These are phyloP conservation scores for Ceyx melanurus DNA, from an alignment of 2,113 vertebrate genomes.

Conservation along the genomic window DNA sequence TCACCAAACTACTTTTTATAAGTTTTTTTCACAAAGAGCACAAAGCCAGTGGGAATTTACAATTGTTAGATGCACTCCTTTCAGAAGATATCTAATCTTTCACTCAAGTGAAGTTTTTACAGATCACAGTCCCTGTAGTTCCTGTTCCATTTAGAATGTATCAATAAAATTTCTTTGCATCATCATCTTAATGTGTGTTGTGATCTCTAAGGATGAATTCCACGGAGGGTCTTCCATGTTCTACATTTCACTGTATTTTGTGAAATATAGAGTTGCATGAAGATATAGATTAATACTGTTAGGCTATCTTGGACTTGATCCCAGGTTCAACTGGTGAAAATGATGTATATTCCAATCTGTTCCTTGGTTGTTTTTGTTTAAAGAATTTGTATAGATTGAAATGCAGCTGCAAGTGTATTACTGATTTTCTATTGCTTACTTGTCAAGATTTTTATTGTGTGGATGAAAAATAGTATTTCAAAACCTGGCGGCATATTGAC, in stretches of 20 bases:
- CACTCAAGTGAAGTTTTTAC: background rate
- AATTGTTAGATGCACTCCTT: background rate
- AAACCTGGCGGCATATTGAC: constrained; percentile 83
- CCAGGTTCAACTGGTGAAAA: constrained; percentile 43
- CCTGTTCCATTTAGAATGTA: constrained; percentile 20
- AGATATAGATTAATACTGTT: constrained; percentile 42
- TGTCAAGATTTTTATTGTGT: constrained; percentile 78
- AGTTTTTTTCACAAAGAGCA: background rate
- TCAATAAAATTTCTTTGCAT: constrained; percentile 21
- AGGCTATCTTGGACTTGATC: constrained; percentile 43
- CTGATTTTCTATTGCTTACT: constrained; percentile 75
- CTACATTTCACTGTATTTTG: background rate
- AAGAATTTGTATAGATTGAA: constrained; percentile 74
- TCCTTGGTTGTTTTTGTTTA: constrained; percentile 73
- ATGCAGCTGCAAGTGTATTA: constrained; percentile 73
- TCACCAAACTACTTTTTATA: background rate
- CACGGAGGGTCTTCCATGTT: background rate
- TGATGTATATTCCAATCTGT: constrained; percentile 59
- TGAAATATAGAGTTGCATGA: background rate
- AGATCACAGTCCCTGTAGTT: background rate
- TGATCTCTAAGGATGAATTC: constrained; percentile 7
- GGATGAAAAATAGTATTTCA: constrained; percentile 77
- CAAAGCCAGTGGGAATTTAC: constrained; percentile 1
- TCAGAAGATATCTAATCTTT: constrained; percentile 27
- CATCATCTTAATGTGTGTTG: constrained; percentile 24